These are phyloP conservation scores for Nothura maculosa DNA, from an alignment of 2,797 vertebrate genomes.

Conservation along the genomic window DNA sequence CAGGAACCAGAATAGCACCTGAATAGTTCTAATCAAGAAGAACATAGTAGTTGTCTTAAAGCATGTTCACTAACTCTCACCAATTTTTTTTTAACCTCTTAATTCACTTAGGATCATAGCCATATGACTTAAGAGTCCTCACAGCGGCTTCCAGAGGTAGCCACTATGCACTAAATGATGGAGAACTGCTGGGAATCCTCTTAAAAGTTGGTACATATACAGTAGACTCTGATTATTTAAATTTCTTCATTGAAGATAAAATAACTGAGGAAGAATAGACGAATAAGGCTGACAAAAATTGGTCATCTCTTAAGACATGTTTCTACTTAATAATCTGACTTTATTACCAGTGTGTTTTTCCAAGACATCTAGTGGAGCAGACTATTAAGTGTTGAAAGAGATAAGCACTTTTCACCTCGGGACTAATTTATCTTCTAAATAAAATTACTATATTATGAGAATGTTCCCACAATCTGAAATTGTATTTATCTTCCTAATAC, in stretches of 20 bases:
- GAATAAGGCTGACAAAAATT: constrained; percentile 4
- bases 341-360: neutral
- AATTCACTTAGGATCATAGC: neutral
- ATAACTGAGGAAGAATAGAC: neutral
- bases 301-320: neutral
- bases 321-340: neutral
- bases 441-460: constrained; percentile 6
- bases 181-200: neutral
- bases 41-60: neutral
- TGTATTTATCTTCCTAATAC: neutral
- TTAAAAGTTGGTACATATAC: neutral
- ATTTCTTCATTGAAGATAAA: neutral
- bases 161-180: neutral
- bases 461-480: neutral
- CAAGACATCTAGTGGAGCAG: neutral
- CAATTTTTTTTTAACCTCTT: neutral
- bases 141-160: neutral
- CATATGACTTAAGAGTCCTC: neutral
- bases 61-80: neutral
- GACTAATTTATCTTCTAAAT: neutral
- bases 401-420: neutral
- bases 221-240: neutral
- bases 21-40: neutral
- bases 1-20: neutral
- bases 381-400: neutral